Evolutionary conservation across 2,113 vertebrate genomes (phyloP).

Genomic region (Corvus cornix): DNA sequence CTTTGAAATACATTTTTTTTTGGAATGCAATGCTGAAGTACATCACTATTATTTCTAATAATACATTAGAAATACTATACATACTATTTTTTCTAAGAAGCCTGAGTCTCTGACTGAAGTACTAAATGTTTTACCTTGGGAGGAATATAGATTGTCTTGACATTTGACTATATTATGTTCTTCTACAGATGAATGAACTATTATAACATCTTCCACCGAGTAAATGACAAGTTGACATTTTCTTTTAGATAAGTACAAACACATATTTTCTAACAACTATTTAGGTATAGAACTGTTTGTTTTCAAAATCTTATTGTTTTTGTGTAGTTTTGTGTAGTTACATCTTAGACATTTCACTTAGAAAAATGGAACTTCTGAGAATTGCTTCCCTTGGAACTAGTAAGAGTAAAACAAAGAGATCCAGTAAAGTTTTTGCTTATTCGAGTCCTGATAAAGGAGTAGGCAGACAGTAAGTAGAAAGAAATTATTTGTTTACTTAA

Average conservation of each 20-base stretch:
- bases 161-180: conserved; percentile 5
- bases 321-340: background rate
- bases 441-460: background rate
- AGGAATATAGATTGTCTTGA: conserved; percentile 9
- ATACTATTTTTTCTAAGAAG: background rate
- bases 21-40: background rate
- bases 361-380: background rate
- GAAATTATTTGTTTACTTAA: background rate
- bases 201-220: background rate
- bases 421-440: background rate
- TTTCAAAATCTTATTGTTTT: background rate
- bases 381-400: background rate
- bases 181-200: background rate
- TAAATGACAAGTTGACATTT: conserved; percentile 36
- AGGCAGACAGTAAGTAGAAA: background rate
- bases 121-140: background rate
- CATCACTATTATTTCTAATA: background rate
- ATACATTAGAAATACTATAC: too few relatives aligned
- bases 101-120: background rate
- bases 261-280: background rate
- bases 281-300: background rate
- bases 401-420: background rate
- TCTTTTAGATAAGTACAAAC: background rate
- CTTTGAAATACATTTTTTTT: background rate
- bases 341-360: background rate